Conservation (phyloP, 2,888 invertebrate species). For the Lacanobia oleracea region DNA sequence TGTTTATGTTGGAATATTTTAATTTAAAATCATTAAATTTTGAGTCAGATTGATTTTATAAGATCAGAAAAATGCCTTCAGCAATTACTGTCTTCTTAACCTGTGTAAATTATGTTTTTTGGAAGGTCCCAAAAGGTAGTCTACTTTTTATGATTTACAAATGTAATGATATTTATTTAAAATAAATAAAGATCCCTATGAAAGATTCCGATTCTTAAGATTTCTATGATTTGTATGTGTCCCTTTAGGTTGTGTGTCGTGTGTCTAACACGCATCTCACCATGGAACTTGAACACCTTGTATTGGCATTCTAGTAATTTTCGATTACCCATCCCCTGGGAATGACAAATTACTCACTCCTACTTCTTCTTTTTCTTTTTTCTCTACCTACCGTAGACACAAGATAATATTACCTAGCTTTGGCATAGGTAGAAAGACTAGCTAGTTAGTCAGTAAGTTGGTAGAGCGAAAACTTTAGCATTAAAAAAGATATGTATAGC, state of each 20-base stretch:
- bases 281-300: no score
- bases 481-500: no score
- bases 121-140: no score
- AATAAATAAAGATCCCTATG: no score
- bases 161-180: no score
- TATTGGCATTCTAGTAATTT: slow-evolving; percentile 14
- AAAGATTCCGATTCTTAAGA: no score
- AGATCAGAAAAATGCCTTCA: neutral
- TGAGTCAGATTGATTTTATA: no score
- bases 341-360: slow-evolving; percentile 7
- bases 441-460: neutral
- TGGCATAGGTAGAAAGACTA: neutral
- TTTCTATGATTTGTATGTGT: no score
- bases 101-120: neutral
- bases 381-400: neutral
- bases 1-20: neutral
- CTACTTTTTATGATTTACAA: no score
- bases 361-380: neutral
- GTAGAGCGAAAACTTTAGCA: neutral
- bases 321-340: slow-evolving; percentile 2
- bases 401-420: neutral
- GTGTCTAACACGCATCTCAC: no score
- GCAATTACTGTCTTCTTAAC: neutral
- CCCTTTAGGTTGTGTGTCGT: no score
- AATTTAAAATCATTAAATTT: neutral